A percentile compares a stretch with the other conserved stretches of the same genome.
phyloP scores from a whole-genome alignment of 2,888 invertebrate genomes.

The Labia minor region DNA sequence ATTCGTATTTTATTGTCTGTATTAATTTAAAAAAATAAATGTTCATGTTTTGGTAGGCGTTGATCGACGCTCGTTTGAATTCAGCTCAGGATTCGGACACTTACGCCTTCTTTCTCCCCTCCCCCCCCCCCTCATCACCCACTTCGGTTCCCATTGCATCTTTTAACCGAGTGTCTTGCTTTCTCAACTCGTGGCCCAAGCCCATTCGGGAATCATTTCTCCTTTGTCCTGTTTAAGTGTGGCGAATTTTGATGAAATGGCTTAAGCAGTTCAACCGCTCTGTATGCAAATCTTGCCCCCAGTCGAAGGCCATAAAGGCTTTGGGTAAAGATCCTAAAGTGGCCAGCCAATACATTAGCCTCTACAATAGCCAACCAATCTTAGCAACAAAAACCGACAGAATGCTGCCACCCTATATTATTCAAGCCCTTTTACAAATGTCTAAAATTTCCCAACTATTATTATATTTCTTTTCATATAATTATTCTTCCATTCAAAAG shows the following conservation, averaged over 20 bases:
- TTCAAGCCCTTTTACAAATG: too few relatives aligned
- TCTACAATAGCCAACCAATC: not conserved
- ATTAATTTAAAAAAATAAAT: too few relatives aligned
- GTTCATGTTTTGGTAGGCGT: too few relatives aligned
- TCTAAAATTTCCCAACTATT: too few relatives aligned
- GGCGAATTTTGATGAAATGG: slow-evolving; percentile 7
- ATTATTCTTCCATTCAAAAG: too few relatives aligned
- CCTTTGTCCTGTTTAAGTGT: slow-evolving; percentile 13
- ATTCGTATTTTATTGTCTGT: too few relatives aligned
- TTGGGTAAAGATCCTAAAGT: not conserved
- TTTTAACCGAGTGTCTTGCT: not conserved
- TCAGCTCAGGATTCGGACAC: not conserved
- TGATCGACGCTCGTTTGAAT: not conserved
- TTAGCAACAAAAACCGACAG: not conserved
- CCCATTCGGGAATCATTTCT: slow-evolving; percentile 13
- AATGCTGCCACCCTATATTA: too few relatives aligned
- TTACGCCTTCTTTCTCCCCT: too few relatives aligned
- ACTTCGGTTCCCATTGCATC: not conserved
- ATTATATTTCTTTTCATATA: too few relatives aligned
- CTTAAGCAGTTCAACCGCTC: not conserved
- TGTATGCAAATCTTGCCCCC: slow-evolving; percentile 2
- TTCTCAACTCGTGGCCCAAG: not conserved
- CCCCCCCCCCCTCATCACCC: too few relatives aligned
- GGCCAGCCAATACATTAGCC: slow-evolving; percentile 7
- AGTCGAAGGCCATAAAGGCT: slow-evolving; percentile 13